phyloP scores from a whole-genome alignment of 2,888 invertebrate species.

The Sthenelais limicola region DNA sequence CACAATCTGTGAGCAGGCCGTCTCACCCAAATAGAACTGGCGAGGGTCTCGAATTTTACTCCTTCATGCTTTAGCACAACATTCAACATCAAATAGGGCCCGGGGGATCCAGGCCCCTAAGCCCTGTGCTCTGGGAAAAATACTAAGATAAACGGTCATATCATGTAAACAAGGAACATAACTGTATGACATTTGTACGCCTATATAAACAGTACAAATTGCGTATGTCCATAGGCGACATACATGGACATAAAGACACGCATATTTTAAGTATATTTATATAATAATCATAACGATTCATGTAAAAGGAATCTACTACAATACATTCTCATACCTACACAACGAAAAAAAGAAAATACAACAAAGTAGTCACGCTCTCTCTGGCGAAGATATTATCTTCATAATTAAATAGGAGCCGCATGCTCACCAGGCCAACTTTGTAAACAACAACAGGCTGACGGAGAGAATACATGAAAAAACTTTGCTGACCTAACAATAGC shows the following conservation, averaged over 20 bases:
- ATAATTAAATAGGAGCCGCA: no score
- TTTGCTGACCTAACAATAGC: slow-evolving; percentile 23
- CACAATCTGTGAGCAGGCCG: slow-evolving; percentile 1
- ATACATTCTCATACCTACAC: slow-evolving; percentile 6
- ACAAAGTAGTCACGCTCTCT: slow-evolving; percentile 7
- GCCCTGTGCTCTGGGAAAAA: slow-evolving; percentile 14
- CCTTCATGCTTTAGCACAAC: background rate
- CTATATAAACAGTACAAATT: slow-evolving; percentile 23
- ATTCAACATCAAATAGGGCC: slow-evolving; percentile 13
- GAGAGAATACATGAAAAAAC: slow-evolving; percentile 19
- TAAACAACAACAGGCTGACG: no score
- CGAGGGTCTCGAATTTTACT: slow-evolving; percentile 1
- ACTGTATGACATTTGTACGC: slow-evolving; percentile 9
- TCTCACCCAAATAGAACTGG: background rate
- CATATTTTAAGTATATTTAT: slow-evolving; percentile 25
- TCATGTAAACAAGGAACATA: slow-evolving; percentile 28
- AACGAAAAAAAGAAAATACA: slow-evolving; percentile 25
- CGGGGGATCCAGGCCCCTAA: background rate
- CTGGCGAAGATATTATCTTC: slow-evolving; percentile 13
- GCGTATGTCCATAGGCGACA: slow-evolving; percentile 25
- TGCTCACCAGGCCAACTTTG: no score
- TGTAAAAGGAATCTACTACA: slow-evolving; percentile 28
- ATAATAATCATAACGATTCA: slow-evolving; percentile 33
- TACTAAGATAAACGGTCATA: background rate
- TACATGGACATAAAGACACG: slow-evolving; percentile 22